Base-by-base conservation (phyloP, 1,140 invertebrate species). In the Drosophila nigrodunni region DNA sequence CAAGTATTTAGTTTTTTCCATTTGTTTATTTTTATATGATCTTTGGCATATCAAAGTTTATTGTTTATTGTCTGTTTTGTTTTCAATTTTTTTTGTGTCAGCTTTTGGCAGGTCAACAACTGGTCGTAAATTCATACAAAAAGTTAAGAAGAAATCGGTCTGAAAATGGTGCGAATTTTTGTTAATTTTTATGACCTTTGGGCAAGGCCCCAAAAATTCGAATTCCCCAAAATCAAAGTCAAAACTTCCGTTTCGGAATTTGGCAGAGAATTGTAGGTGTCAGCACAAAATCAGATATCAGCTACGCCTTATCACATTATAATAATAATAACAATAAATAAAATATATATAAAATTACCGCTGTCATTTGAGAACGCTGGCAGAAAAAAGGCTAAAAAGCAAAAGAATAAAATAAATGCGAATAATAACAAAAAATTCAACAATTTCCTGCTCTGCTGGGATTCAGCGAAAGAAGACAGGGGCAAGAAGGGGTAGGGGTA, bases 241-340 rank as follows among this genome's bases (percentile, higher is more conserved):
- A 7, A 9, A 62, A 71, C 72, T 75, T 75, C 72, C 72, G 72
- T 35, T 58, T 37, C 15, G 69, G 62, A 66, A 66, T 58, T 49
- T 43, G 18, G 3, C 60, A 46, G 37, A 30, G 49, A 52, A 39
- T 54, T 13, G 39, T 41, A 35, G 6, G 37, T 55, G 44, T 74
- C 65, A 75, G 72, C 72, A 71, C 13, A 58, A 70, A 44, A 41
- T 34, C 18, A 21, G 25, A 58, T 64, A 69, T 75, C 68, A 39
- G 35, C 46, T 64, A 39, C 18, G 34, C 54, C 39, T 49, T 61
- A 55, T 55, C 57, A 55, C 7, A 47, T 47, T 21, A 47, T 47
- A 44, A 44, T 44, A 44, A 44, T 43, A 43, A 43, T 47, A 18
- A 37, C 11, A 37, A 66, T 58, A 67, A 52, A 52, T 7, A 59